Conservation (phyloP, 2,113 vertebrate genomes). For the Ictalurus punctatus region DNA sequence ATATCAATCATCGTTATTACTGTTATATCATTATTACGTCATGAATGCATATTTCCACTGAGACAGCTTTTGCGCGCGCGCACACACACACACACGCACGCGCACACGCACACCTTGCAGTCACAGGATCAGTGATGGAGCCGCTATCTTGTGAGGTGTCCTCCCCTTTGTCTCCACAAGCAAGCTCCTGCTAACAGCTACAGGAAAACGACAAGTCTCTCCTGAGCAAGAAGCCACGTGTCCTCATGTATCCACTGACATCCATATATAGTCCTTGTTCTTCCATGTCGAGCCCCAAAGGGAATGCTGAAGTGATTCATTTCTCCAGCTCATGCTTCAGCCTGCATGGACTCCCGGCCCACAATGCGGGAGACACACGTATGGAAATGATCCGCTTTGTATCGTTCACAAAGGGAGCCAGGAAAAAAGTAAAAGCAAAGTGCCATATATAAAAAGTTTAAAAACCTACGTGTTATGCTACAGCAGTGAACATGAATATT, state of each 20-base stretch:
- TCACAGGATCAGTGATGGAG: conserved; percentile 16
- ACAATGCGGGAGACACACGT: background rate
- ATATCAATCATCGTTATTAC: conserved; percentile 43
- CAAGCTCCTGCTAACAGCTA: background rate
- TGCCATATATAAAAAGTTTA: conserved; percentile 49
- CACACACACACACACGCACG: conserved; percentile 25
- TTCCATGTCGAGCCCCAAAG: background rate
- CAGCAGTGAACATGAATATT: conserved; percentile 52
- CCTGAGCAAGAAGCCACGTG: background rate
- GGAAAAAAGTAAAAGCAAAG: background rate
- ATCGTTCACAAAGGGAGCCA: conserved; percentile 34
- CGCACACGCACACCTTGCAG: conserved; percentile 4
- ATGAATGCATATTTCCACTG: conserved; percentile 51
- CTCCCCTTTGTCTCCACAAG: background rate
- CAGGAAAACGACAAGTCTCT: conserved; percentile 7
- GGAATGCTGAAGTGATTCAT: background rate
- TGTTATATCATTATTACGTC: conserved; percentile 25
- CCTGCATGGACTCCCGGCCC: conserved; percentile 14
- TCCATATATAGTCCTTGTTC: background rate
- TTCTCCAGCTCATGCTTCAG: background rate
- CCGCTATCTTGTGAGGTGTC: background rate
- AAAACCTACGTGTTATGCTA: conserved; percentile 50
- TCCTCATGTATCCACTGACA: background rate
- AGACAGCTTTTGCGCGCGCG: background rate
- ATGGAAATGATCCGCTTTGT: conserved; percentile 7